phyloP scores from a whole-genome alignment of 2,113 vertebrate genomes.

The Bujurquina vittata region DNA sequence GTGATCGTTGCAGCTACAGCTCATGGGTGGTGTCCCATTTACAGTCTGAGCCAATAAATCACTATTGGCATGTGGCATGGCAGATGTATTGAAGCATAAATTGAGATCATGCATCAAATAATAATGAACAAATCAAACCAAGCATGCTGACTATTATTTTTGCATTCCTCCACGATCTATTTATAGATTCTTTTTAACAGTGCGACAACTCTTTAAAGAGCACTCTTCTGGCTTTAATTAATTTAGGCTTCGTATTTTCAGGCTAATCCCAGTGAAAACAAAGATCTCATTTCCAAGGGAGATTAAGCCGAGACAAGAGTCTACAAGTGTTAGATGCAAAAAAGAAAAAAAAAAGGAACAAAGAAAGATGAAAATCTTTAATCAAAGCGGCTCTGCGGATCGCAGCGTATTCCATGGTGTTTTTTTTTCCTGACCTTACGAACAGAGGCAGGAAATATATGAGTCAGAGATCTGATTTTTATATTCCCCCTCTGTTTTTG shows the following conservation, averaged over 20 bases:
- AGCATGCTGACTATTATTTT: not conserved
- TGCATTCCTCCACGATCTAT: not conserved
- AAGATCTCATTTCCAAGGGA: constrained; percentile 25
- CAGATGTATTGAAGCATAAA: constrained; percentile 28
- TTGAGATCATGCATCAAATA: constrained; percentile 51
- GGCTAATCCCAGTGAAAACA: constrained; percentile 12
- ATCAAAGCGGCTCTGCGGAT: not conserved
- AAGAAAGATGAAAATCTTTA: constrained; percentile 1
- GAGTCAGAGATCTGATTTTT: not conserved
- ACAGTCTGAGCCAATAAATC: constrained; percentile 44
- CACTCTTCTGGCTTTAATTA: constrained; percentile 11
- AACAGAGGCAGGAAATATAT: not conserved
- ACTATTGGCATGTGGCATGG: constrained; percentile 36
- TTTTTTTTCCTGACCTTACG: not conserved
- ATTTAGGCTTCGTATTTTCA: constrained; percentile 26
- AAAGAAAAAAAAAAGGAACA: not conserved
- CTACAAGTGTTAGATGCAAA: constrained; percentile 15
- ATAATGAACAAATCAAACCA: constrained; percentile 44
- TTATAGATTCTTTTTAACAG: constrained; percentile 7
- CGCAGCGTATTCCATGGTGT: not conserved
- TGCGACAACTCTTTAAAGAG: not conserved
- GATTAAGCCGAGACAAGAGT: not conserved
- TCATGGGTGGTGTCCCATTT: constrained; percentile 32
- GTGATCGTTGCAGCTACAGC: constrained; percentile 66
- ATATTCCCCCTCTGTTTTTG: not conserved